Evolutionary conservation across 2,888 invertebrate genomes (phyloP), one percentile per base, ranked within the genome.

Genomic region (Xestoiulus laeticollis): DNA sequence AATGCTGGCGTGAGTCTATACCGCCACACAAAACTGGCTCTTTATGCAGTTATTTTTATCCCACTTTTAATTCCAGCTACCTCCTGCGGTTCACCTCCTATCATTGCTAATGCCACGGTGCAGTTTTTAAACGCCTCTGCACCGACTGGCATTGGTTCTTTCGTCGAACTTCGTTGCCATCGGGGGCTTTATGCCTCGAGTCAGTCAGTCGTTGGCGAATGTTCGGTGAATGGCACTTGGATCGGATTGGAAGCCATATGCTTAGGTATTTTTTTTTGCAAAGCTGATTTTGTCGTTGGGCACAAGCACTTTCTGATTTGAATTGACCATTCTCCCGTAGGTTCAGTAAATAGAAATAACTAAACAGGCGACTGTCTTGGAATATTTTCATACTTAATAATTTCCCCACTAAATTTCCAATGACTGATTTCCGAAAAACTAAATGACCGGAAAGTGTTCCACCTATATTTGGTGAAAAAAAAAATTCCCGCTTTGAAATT

Each of bases 1-100:
- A 78, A 59, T 89, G 89, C 87, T 82, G 59, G 84, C 48, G 89
- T 88, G 83, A 87, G 87, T 33, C 8, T 48, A 12, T 30, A 68
- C 68, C 30, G 26, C 12, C 26, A 26, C 32, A 48, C n/a, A 26
- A 86, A 48, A 10, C 19, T 6, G 26, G n/a, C 16, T 19, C 12
- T 22, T 26, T 30, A 78, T 68, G 38, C 16, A 59, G 19, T 43
- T 53, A 68, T 68, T 48, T 30, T 78, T 10, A 68, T 32, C 32
- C 32, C 68, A 16, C 22, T 78, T 68, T 87, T 78, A 22, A 68
- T 43, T 83, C 43, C 43, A 87, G 87, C 87, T 30, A 87, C 87
- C 1, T 38, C 43, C 19, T 87, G 87, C 43, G 83, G 68, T 87
- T 26, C 87, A 26, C 87, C 87, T 44, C 87, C 87, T 5, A 68